Conservation (phyloP, 1,140 invertebrate genomes). For the Ceratina australensis region DNA sequence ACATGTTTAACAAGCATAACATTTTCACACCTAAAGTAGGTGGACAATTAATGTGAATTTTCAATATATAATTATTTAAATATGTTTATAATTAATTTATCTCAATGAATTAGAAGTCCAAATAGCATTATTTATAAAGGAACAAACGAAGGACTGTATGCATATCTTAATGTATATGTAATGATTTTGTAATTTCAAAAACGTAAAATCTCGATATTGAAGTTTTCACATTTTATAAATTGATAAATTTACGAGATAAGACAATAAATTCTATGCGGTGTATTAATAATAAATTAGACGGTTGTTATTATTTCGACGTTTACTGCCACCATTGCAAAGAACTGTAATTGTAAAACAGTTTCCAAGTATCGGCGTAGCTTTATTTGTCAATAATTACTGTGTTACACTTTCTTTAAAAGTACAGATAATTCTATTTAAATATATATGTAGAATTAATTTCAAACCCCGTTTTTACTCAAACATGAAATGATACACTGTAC, state of each 20-base stretch:
- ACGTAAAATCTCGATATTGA: not conserved
- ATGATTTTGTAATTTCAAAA: slow-evolving; percentile 16
- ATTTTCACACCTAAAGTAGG: slow-evolving; percentile 6
- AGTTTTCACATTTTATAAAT: slow-evolving; percentile 36
- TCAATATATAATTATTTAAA: slow-evolving; percentile 28
- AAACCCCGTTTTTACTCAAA: not conserved
- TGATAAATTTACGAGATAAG: slow-evolving; percentile 27
- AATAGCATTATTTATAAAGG: slow-evolving; percentile 16
- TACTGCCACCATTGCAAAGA: not conserved
- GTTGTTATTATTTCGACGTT: slow-evolving; percentile 1
- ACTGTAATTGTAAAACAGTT: not conserved
- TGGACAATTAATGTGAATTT: not conserved
- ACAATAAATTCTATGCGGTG: slow-evolving; percentile 33
- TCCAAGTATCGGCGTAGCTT: not conserved
- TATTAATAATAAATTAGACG: slow-evolving; percentile 4
- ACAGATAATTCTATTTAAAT: not conserved
- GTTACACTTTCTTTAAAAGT: slow-evolving; percentile 7
- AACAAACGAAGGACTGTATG: not conserved
- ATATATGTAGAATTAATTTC: not conserved
- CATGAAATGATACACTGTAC: slow-evolving; percentile 8
- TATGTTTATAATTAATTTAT: slow-evolving; percentile 34
- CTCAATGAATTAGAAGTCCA: slow-evolving; percentile 16
- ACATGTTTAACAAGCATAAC: slow-evolving; percentile 25
- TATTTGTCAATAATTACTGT: not conserved
- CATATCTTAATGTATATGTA: slow-evolving; percentile 9